Evolutionary conservation across 1,140 invertebrate species (phyloP), one percentile per base, ranked within the genome.

Genomic region (Drosophila lacertosa): DNA sequence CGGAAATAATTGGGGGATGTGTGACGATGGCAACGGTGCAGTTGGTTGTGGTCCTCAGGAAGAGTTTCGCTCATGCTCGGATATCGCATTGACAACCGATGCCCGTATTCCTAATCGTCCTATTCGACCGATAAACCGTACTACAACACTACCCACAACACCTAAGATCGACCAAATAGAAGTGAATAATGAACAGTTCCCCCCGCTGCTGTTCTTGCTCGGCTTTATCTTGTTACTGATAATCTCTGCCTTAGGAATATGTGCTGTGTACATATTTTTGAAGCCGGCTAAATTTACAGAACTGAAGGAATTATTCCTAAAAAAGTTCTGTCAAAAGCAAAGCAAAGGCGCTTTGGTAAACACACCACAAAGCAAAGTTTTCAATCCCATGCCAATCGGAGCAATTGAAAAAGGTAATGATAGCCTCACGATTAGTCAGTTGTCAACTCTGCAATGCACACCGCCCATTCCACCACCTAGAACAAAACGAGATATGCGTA

Each of bases 31-130:
- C 4, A 73, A 9, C 10, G 73, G 74, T 1, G 82, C 71, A 24
- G 16, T 93, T 5, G 94, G 94, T 0, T 95, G 94, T 62, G 94
- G 94, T 11, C 80, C 90, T 2, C 94, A 95, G 77, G 95, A 97
- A 89, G 96, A 97, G 83, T 98, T 98, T 84, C 93, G 97, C 6
- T 95, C 95, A 0, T 98, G 97, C 76, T 95, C 97, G 0, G 97
- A 98, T 80, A 94, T 98, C 9, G 92, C 93, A 1, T 95, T 98
- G 15, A 94, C 93, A 0, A 93, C 94, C 29, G 78, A 92, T 13
- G 90, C 77, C 48, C 44, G 74, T 65, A 10, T 51, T 82, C 42
- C 83, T 6, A 63, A 68, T 33, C 74, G 72, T 13, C 80, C 83
- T 13, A 24, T 63, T 20, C 68, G 70, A n/a, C 89, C 76, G 0